Base-by-base conservation (phyloP, 2,113 vertebrate species). In the Ramphastos sulfuratus region DNA sequence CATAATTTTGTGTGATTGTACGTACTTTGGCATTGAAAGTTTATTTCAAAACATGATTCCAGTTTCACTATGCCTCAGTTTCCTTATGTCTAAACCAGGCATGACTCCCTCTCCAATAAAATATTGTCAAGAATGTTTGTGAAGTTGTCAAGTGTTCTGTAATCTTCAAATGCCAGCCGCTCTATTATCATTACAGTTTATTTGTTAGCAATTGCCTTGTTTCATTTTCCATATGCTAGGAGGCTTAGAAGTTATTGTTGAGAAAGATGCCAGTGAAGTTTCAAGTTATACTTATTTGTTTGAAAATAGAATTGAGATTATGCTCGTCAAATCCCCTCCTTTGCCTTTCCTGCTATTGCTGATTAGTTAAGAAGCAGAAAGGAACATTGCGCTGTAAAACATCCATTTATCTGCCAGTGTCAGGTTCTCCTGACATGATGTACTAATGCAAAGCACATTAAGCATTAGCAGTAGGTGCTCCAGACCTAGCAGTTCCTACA, bases 401-500 rank as follows among this genome's bases (percentile, higher is more conserved):
- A 89, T 83, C 82, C 82, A 87, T 95, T 97, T 96, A 86, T 94
- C 90, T 94, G 67, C 71, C 56, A 58, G 59, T 85, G 92, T 95
- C 94, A 96, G 90, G 85, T 92, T 96, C 70, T 95, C 78, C 77
- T 95, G 90, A 94, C 92, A 92, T 44, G 77, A 93, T 75, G 85
- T 95, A 65, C 81, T 94, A 94, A 97, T 93, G 89, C 84, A 95
- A 92, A 93, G 86, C 63, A 90, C 89, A 93, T 92, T 94, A 95
- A 94, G 85, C 81, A 81, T 92, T 89, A 94, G 81, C 81, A 96
- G 64, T 70, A 97, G 92, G 93, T 95, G 67, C 83, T 94, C 65
- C 74, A 97, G 83, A 92, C 65, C 66, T 86, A 74, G 86, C 69
- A 95, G 58, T 48, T 94, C 54, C 60, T 78, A 93, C 84, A 89